These are phyloP conservation scores for Syngnathoides biaculeatus DNA, from an alignment of 2,113 vertebrate species.

Conservation along the genomic window DNA sequence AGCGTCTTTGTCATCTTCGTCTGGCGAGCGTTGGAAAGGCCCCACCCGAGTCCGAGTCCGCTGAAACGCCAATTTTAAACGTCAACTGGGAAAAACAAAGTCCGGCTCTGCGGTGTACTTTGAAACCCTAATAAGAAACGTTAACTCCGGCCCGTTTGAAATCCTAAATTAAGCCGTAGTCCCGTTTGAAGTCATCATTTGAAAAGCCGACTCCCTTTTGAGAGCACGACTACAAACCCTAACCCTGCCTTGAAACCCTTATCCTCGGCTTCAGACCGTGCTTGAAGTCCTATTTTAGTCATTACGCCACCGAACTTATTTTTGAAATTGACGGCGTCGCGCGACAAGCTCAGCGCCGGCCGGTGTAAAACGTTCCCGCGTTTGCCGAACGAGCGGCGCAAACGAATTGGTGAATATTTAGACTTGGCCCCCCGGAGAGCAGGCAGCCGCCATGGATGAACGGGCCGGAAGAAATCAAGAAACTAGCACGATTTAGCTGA, in stretches of 20 bases:
- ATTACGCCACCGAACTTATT: no score
- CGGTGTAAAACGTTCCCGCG: slow-evolving; percentile 39
- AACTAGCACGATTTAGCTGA: background rate
- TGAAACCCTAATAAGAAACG: slow-evolving; percentile 25
- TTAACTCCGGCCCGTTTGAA: background rate
- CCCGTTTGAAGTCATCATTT: background rate
- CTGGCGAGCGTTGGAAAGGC: background rate
- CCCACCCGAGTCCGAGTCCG: no score
- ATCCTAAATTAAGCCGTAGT: background rate
- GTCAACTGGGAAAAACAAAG: background rate
- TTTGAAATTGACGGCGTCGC: no score
- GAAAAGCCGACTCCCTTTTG: no score
- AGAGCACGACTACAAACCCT: no score
- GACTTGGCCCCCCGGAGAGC: slow-evolving; percentile 28
- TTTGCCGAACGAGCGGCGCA: slow-evolving; percentile 25
- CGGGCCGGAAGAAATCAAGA: slow-evolving; percentile 12
- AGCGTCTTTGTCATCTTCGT: slow-evolving; percentile 26
- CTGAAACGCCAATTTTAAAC: background rate
- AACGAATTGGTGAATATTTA: slow-evolving; percentile 55
- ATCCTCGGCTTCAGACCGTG: no score
- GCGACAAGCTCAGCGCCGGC: background rate
- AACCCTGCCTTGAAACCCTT: no score
- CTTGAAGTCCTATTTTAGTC: no score
- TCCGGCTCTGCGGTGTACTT: background rate
- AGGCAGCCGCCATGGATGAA: slow-evolving; percentile 44